These are phyloP conservation scores for Dolichotis patagonum DNA, from an alignment of 2,113 vertebrate species.

Conservation along the genomic window DNA sequence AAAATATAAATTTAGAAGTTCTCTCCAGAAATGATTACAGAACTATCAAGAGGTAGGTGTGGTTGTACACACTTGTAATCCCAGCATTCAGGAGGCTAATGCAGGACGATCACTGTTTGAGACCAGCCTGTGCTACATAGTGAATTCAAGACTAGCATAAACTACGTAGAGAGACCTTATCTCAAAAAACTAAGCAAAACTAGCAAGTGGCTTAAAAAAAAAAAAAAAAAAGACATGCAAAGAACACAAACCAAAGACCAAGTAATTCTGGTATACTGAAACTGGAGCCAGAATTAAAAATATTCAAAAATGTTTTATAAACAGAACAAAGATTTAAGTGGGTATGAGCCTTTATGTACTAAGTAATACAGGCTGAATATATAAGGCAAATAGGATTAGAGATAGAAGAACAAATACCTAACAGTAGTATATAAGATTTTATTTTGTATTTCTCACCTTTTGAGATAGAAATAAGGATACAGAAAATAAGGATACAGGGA, in stretches of 20 bases:
- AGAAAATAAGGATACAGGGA: background rate
- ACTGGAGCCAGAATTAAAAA: constrained; percentile 26
- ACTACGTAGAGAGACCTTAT: background rate
- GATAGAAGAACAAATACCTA: background rate
- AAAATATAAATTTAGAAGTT: constrained; percentile 22
- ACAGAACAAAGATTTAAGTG: background rate
- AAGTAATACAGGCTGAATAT: constrained; percentile 20
- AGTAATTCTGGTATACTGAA: constrained; percentile 33
- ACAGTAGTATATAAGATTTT: constrained; percentile 1
- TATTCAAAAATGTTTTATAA: background rate
- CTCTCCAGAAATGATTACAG: constrained; percentile 24
- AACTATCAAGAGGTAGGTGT: background rate
- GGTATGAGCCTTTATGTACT: background rate
- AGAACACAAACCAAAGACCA: background rate
- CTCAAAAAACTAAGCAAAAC: background rate
- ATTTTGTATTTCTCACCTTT: constrained; percentile 9
- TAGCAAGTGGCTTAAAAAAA: background rate
- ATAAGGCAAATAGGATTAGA: constrained; percentile 9
- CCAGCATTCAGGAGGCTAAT: background rate
- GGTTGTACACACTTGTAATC: background rate
- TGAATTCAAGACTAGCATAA: background rate
- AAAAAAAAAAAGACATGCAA: background rate
- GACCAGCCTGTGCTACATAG: background rate
- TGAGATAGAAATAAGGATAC: background rate
- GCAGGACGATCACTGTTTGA: background rate